These are phyloP conservation scores for Polyodon spathula DNA, from an alignment of 2,113 vertebrate species.

Conservation along the genomic window DNA sequence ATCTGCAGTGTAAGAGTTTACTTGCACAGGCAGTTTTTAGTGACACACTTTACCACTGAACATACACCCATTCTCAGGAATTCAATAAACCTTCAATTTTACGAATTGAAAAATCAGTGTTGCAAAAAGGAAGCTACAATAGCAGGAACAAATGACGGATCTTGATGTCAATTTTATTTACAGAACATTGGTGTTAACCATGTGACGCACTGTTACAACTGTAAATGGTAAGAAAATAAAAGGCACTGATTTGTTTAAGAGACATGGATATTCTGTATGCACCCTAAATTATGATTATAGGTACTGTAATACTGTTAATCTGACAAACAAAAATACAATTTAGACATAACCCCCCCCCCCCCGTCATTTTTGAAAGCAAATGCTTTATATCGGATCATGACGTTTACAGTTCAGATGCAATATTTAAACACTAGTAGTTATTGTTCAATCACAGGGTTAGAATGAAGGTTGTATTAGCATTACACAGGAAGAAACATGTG, in stretches of 20 bases:
- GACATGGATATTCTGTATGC: slow-evolving; percentile 44
- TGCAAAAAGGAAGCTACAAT: background rate
- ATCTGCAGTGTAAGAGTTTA: too few relatives aligned
- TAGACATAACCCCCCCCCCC: background rate
- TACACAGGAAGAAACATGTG: slow-evolving; percentile 11
- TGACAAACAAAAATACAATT: slow-evolving; percentile 65
- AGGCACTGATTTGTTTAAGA: slow-evolving; percentile 56
- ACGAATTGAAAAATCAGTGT: background rate
- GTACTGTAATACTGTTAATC: slow-evolving; percentile 79
- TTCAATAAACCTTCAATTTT: background rate
- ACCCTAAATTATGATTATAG: slow-evolving; percentile 64
- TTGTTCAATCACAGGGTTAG: slow-evolving; percentile 14
- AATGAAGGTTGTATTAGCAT: background rate
- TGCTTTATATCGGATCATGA: background rate
- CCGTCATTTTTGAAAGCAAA: background rate
- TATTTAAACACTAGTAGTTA: slow-evolving; percentile 7
- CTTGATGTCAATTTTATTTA: slow-evolving; percentile 62
- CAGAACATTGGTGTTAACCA: slow-evolving; percentile 43
- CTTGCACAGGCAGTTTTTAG: too few relatives aligned
- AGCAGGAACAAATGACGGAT: slow-evolving; percentile 28
- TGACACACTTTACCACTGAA: too few relatives aligned
- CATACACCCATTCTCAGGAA: slow-evolving; percentile 28
- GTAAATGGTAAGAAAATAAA: slow-evolving; percentile 56
- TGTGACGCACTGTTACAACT: slow-evolving; percentile 50
- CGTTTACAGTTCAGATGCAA: slow-evolving; percentile 5